Evolutionary conservation across 2,888 invertebrate species (phyloP).

Genomic region (Electrophaes corylata): DNA sequence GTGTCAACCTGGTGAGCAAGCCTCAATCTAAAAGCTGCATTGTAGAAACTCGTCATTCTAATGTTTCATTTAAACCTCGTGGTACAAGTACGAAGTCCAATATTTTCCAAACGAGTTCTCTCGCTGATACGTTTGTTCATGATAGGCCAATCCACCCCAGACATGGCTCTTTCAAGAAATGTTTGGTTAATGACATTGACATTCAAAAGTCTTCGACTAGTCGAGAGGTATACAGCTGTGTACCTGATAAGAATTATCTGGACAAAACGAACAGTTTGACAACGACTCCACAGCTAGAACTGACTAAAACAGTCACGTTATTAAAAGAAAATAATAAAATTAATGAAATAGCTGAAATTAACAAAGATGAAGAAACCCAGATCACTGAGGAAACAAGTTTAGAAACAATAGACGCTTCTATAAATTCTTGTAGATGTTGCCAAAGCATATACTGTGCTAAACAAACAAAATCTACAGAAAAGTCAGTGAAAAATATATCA

Average conservation of each 20-base stretch:
- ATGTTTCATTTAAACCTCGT: background rate
- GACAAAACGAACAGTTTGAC: constrained; percentile 24
- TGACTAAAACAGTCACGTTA: constrained; percentile 31
- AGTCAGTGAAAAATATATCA: background rate
- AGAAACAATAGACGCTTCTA: background rate
- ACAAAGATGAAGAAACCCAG: constrained; percentile 12
- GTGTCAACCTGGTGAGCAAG: background rate
- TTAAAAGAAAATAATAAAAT: constrained; percentile 10
- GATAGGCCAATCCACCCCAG: background rate
- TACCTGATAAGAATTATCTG: constrained; percentile 5
- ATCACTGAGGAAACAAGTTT: background rate
- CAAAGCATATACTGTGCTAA: background rate
- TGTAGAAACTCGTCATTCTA: constrained; percentile 2
- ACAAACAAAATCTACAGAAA: background rate
- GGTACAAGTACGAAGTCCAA: background rate
- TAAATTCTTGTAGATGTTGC: background rate
- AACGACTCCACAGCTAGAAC: constrained; percentile 27
- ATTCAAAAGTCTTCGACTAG: constrained; percentile 6
- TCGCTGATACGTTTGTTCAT: background rate
- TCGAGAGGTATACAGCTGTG: constrained; percentile 13
- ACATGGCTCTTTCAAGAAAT: background rate
- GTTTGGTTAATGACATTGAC: background rate
- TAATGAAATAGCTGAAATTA: constrained; percentile 3
- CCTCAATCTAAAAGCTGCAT: background rate
- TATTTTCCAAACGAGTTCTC: background rate